A percentile compares a stretch with the other conserved stretches of the same genome.
Conservation (phyloP, 2,797 vertebrate species). For the Premnoplex brunnescens region DNA sequence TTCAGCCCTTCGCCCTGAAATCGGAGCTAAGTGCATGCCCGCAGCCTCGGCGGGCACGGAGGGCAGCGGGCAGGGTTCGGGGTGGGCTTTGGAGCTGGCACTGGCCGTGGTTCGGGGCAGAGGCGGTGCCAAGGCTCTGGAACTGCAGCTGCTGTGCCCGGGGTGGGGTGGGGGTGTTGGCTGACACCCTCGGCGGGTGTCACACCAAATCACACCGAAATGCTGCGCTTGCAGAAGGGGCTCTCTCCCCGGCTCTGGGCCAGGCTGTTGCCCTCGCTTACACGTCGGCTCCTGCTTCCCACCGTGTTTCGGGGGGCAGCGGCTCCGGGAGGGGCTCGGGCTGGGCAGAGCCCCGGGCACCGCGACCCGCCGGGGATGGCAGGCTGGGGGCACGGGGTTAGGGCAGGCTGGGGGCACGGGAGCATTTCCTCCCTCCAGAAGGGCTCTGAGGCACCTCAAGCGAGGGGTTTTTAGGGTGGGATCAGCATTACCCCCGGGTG, state of each 20-base stretch:
- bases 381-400: background rate
- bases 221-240: background rate
- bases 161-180: background rate
- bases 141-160: background rate
- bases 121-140: accelerated
- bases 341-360: background rate
- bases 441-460: background rate
- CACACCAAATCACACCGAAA: background rate
- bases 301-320: background rate
- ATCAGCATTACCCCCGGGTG: too few species aligned
- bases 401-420: background rate
- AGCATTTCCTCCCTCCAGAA: background rate
- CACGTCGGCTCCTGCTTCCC: background rate
- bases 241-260: background rate
- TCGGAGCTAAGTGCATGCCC: background rate
- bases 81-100: background rate
- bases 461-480: background rate
- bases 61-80: background rate
- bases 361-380: background rate
- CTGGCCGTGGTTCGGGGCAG: background rate
- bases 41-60: background rate
- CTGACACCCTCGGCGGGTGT: background rate
- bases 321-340: background rate
- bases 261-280: background rate
- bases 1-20: background rate